Base-by-base conservation (phyloP, 1,140 invertebrate genomes). In the Atta cephalotes region DNA sequence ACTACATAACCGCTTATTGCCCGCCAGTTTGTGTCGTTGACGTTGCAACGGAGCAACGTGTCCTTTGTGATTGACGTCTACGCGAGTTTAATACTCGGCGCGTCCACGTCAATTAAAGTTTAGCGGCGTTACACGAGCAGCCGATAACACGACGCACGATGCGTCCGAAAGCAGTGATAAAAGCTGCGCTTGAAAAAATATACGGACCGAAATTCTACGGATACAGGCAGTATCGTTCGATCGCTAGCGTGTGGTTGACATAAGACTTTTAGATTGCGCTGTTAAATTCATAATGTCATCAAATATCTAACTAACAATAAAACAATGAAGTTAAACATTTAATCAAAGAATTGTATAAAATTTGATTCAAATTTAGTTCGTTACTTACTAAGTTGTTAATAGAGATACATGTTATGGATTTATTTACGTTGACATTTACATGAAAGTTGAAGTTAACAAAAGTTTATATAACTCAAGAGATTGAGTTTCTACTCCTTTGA, bases 1-100 rank as follows among this genome's bases (percentile, higher is more conserved):
- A 87, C 76, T 65, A 90, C 74, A 80, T 88, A 88, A 90, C 89
- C 89, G 77, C 87, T 89, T 90, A 90, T 90, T 90, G 89, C 85
- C 80, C 80, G 68, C 86, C 71, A 56, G 86, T 84, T 71, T 81
- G 35, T 90, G 89, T 90, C 89, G 74, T 45, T 39, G 86, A 76
- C 39, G 77, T 77, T 82, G 65, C 87, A 90, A 88, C 89, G 77
- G 77, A 80, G 28, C 65, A 60, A 31, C 63, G 82, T 72, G 87
- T 88, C 92, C 92, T 93, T 93, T 93, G 92, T 93, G 89, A 88
- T 85, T 84, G 87, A 86, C 87, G 82, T 65, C 88, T 79, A n/a
- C 89, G 89, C 85, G 89, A 31, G 91, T 92, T 92, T 93, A 89
- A 90, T 89, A 90, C 89, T 90, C 81, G 72, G 65, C 78, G 63